phyloP scores from a whole-genome alignment of 2,113 vertebrate genomes.

The Phalacrocorax aristotelis region DNA sequence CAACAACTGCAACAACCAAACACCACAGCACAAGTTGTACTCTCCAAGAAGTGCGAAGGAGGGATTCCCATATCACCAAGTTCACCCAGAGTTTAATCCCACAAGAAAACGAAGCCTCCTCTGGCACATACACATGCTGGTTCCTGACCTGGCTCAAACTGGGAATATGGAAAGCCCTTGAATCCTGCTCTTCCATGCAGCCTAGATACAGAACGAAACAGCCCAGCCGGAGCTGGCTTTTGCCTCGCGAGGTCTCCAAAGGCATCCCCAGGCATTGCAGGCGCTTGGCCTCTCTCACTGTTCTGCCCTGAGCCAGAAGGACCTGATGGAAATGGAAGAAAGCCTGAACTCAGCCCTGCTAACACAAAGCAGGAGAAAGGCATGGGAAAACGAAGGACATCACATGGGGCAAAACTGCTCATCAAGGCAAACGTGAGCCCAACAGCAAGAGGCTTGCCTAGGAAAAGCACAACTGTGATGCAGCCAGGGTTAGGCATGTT shows the following conservation, averaged over 20 bases:
- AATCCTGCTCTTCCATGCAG: neutral
- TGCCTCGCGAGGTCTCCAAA: neutral
- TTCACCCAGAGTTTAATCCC: neutral
- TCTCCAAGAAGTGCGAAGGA: neutral
- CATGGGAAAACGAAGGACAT: neutral
- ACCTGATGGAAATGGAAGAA: neutral
- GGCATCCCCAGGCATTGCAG: neutral
- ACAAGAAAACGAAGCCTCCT: neutral
- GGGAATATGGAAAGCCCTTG: neutral
- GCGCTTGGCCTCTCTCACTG: neutral
- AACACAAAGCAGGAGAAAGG: neutral
- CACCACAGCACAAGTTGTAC: too few relatives aligned
- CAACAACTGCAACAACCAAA: neutral
- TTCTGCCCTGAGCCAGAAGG: neutral
- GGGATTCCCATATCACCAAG: neutral
- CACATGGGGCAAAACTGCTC: accelerated
- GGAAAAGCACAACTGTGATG: accelerated
- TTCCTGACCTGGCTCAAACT: neutral
- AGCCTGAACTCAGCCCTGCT: neutral
- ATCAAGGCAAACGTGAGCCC: accelerated
- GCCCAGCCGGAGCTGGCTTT: neutral
- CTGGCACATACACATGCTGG: neutral
- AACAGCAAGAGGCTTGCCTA: neutral
- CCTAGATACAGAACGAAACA: neutral
- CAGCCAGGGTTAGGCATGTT: accelerated